Base-by-base conservation (phyloP, 1,140 invertebrate species). In the Campodea augens region DNA sequence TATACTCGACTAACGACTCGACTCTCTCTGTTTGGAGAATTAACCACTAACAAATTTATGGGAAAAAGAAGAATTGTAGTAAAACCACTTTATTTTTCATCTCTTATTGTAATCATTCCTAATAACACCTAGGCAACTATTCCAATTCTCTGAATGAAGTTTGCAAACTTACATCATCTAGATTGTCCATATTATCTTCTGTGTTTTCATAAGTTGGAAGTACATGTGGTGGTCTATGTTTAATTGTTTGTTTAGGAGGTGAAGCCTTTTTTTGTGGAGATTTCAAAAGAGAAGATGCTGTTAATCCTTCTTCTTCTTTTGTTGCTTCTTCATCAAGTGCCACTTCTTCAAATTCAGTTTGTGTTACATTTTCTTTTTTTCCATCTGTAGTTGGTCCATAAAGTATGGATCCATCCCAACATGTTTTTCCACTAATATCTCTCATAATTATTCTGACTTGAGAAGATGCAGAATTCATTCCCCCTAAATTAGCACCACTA, bases 391-490 rank as follows among this genome's bases (percentile, higher is more conserved):
- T 7, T 7, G 27, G 27, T 32, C 77, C 76, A 58, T 89, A 88
- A 1, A 96, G 65, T 38, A 90, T 81, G 0, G 87, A 86, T 41
- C 84, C 86, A 61, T 96, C 90, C 91, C 91, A 97, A 51, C 84
- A 90, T 41, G 85, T 83, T 65, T 95, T 96, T n/a, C 92, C 91
- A 39, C 83, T 80, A n/a, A 96, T 67, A 64, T 95, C 90, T 24
- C 92, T 69, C 39, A 96, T 63, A 10, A 98, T 68, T 19, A 95
- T 76, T 23, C 91, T 68, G 20, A 93, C 86, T 42, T 74, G 66
- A 23, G 70, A 73, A 20, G 67, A 67, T 5, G 70, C 71, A 0
- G 71, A 75, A 29, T 52, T 52, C 32, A 73, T 60, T 51, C 73
- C 79, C 3, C 79, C 78, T n/a, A n/a, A n/a, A 1, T 84, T 86